A percentile compares a stretch with the other conserved stretches of the same genome.
Conservation (phyloP, 2,888 invertebrate genomes). For the Acleris laterana region DNA sequence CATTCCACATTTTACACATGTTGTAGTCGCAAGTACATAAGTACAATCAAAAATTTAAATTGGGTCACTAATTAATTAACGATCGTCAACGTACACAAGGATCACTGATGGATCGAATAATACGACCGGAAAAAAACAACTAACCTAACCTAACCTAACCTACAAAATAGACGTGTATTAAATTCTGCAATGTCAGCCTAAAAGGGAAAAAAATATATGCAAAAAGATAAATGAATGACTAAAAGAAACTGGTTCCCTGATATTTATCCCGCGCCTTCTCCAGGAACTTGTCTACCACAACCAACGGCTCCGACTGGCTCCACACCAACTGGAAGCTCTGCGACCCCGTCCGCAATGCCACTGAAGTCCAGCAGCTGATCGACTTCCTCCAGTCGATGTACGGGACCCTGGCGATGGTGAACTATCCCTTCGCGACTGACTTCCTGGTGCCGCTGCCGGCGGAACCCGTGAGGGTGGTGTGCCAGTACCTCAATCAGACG, state of each 20-base stretch:
- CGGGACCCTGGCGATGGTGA: constrained; percentile 94
- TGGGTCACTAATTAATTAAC: too few relatives aligned
- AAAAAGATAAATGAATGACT: too few relatives aligned
- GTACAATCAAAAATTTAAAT: too few relatives aligned
- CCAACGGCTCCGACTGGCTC: constrained; percentile 88
- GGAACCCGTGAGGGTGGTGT: constrained; percentile 89
- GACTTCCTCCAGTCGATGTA: constrained; percentile 90
- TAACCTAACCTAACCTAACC: too few relatives aligned
- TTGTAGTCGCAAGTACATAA: too few relatives aligned
- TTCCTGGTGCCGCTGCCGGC: constrained; percentile 94
- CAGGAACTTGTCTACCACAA: constrained; percentile 80
- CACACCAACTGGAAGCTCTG: constrained; percentile 91
- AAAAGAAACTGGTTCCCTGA: neutral
- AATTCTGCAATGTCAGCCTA: too few relatives aligned
- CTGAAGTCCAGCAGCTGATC: constrained; percentile 78
- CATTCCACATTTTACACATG: too few relatives aligned
- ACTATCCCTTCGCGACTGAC: constrained; percentile 95
- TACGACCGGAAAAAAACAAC: too few relatives aligned
- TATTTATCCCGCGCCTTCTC: constrained; percentile 37
- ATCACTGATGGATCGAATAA: too few relatives aligned
- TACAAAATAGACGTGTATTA: too few relatives aligned
- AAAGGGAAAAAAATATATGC: too few relatives aligned
- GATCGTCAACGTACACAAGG: too few relatives aligned
- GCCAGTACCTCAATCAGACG: constrained; percentile 78
- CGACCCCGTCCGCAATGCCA: constrained; percentile 84